Evolutionary conservation across 2,888 invertebrate genomes (phyloP).

Genomic region (Bhutanitis thaidina): DNA sequence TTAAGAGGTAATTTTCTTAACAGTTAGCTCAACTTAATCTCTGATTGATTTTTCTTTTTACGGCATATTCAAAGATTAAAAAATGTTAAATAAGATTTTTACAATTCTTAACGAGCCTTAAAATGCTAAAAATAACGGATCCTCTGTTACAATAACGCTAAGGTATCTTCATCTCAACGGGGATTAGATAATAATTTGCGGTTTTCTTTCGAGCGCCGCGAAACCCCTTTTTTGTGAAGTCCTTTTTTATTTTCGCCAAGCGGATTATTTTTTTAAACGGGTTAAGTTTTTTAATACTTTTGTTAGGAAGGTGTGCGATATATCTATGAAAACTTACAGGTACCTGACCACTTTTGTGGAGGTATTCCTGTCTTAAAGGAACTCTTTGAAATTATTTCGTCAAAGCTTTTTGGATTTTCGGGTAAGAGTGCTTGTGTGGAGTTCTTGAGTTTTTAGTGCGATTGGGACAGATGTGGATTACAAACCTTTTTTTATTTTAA

Average conservation of each 20-base stretch:
- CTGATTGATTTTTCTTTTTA: background rate
- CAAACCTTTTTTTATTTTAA: too few relatives aligned
- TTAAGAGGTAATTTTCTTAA: too few relatives aligned
- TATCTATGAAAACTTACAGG: slow-evolving; percentile 3
- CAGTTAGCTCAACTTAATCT: too few relatives aligned
- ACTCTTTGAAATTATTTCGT: slow-evolving; percentile 14
- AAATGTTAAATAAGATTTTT: background rate
- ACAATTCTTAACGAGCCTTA: slow-evolving; percentile 1
- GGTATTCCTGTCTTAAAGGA: background rate
- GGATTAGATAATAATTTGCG: slow-evolving; percentile 61
- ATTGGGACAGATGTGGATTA: slow-evolving; percentile 5
- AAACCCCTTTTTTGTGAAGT: slow-evolving; percentile 50
- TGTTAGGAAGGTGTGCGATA: slow-evolving; percentile 6
- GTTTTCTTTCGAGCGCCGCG: slow-evolving; percentile 47
- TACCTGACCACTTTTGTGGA: slow-evolving; percentile 20
- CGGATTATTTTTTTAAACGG: slow-evolving; percentile 67
- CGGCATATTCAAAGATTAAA: background rate
- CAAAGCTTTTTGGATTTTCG: slow-evolving; percentile 5
- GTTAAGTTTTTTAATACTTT: slow-evolving; percentile 49
- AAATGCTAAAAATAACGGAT: slow-evolving; percentile 24
- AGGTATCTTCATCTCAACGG: slow-evolving; percentile 33
- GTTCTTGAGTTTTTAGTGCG: slow-evolving; percentile 8
- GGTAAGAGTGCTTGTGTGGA: background rate
- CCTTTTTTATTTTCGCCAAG: slow-evolving; percentile 58
- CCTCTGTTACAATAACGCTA: slow-evolving; percentile 28